These are phyloP conservation scores for Phrynocephalus versicolor DNA, from an alignment of 2,113 vertebrate species.

Conservation along the genomic window DNA sequence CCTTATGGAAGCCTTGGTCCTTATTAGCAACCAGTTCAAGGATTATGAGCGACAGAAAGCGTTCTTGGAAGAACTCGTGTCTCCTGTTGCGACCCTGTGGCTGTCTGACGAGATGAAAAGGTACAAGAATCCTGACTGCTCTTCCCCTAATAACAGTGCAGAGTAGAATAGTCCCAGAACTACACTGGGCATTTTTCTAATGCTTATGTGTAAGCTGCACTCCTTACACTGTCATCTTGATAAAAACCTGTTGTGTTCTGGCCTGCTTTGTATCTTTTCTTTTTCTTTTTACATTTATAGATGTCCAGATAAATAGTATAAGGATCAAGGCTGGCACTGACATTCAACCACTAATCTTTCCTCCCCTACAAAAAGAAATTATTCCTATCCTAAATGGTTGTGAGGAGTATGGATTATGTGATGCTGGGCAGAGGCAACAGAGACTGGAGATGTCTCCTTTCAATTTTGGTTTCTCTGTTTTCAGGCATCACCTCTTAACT, in stretches of 20 bases:
- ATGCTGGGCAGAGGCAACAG: background rate
- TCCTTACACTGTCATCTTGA: background rate
- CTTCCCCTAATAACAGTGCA: background rate
- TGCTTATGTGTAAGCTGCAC: background rate
- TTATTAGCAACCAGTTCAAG: slow-evolving; percentile 97
- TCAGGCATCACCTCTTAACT: background rate
- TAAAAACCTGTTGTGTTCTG: background rate
- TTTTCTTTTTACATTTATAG: background rate
- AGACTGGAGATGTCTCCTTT: background rate
- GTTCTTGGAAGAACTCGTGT: slow-evolving; percentile 91
- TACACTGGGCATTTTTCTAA: background rate
- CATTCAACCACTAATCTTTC: background rate
- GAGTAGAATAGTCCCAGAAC: background rate
- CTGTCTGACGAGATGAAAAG: slow-evolving; percentile 89
- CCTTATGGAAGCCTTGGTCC: slow-evolving; percentile 92
- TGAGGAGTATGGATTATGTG: background rate
- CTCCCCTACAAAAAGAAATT: background rate
- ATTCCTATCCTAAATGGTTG: background rate
- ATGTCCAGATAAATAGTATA: background rate
- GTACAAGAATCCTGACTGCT: slow-evolving; percentile 65
- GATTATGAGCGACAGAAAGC: slow-evolving; percentile 89
- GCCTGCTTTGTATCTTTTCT: background rate
- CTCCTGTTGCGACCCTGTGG: slow-evolving; percentile 85
- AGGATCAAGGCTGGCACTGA: background rate
- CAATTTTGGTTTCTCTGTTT: background rate